These are phyloP conservation scores for Tromatobia lineatoria DNA, from an alignment of 2,888 invertebrate genomes.

Conservation along the genomic window DNA sequence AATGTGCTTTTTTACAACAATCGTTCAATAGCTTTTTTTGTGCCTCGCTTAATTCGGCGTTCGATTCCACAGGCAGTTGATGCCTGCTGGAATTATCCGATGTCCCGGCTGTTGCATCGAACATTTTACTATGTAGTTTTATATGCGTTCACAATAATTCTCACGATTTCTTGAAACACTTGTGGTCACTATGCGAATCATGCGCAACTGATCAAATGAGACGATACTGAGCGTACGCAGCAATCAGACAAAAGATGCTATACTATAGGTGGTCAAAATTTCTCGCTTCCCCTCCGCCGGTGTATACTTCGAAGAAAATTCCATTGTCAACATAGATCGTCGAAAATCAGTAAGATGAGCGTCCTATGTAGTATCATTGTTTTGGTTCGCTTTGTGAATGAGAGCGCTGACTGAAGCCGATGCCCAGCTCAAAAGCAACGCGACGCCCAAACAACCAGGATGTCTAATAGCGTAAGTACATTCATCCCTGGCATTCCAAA, in stretches of 20 bases:
- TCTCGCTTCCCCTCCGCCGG: background rate
- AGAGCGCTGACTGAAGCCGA: too few species aligned
- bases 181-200: too few species aligned
- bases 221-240: slow-evolving; percentile 10
- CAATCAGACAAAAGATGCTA: background rate
- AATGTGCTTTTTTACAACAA: slow-evolving; percentile 4
- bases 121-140: background rate
- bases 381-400: too few species aligned
- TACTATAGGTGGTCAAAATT: slow-evolving; percentile 2
- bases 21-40: background rate
- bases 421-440: too few species aligned
- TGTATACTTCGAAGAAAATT: background rate
- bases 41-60: background rate
- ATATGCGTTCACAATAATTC: background rate
- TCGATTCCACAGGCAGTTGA: background rate
- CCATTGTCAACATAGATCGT: background rate
- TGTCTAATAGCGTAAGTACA: too few species aligned
- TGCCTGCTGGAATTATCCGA: too few species aligned
- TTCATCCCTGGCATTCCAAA: too few species aligned
- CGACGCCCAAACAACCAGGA: too few species aligned
- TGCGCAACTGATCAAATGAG: too few species aligned
- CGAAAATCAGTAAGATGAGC: too few species aligned
- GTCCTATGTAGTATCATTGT: too few species aligned
- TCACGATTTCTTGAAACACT: background rate
- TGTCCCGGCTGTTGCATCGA: background rate